A percentile compares a stretch with the other conserved stretches of the same genome.
Conservation (phyloP, 2,797 vertebrate genomes). For the Bradypodion pumilum region DNA sequence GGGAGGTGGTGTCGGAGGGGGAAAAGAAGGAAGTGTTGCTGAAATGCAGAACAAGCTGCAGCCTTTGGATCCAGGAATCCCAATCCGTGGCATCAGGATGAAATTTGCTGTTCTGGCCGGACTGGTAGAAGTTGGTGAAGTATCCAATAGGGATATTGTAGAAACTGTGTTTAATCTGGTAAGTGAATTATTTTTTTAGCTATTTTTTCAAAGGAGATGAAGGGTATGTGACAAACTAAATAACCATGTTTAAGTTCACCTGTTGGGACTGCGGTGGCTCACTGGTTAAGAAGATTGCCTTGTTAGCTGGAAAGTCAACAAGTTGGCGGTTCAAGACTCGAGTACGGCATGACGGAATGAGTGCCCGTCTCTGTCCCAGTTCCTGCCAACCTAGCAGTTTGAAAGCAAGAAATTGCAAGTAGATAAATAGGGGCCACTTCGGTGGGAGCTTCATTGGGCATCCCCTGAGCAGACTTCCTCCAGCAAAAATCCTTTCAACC, state of each 20-base stretch:
- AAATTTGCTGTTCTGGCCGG: constrained; percentile 95
- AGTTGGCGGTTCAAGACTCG: no score
- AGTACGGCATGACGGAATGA: no score
- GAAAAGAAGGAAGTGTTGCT: constrained; percentile 69
- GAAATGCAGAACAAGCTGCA: constrained; percentile 67
- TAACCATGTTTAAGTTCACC: not conserved
- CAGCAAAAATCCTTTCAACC: no score
- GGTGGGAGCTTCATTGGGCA: no score
- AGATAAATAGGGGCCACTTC: no score
- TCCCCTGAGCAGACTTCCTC: no score
- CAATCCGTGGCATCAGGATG: constrained; percentile 93
- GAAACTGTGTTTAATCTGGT: constrained; percentile 98
- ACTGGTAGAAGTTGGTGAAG: constrained; percentile 94
- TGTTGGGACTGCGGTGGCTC: no score
- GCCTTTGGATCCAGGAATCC: constrained; percentile 84
- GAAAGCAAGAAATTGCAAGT: no score
- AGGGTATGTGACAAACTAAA: not conserved
- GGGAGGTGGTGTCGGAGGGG: constrained; percentile 57
- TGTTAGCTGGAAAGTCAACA: no score
- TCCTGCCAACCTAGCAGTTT: no score
- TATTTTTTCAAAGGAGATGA: not conserved
- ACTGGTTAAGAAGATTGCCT: no score
- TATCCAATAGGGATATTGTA: constrained; percentile 92
- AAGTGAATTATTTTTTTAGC: constrained; percentile 75
- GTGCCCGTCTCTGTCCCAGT: no score